Conservation (phyloP, 2,797 vertebrate genomes). For the Xerus rutilus region DNA sequence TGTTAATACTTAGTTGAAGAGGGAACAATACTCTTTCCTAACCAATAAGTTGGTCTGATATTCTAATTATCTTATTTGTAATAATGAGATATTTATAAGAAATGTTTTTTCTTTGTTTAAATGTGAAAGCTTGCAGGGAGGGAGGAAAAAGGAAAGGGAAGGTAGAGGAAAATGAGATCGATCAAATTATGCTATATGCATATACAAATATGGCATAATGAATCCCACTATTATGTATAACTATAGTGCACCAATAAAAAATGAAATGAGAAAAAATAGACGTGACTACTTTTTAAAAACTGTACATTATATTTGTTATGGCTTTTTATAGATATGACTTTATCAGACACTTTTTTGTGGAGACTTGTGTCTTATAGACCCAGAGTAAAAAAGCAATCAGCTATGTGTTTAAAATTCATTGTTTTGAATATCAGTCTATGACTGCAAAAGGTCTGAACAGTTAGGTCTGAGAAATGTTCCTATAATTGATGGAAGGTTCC, state of each 20-base stretch:
- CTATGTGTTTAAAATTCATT: neutral
- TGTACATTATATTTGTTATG: neutral
- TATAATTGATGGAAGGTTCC: neutral
- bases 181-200: too few relatives aligned
- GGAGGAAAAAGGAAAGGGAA: too few relatives aligned
- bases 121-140: neutral
- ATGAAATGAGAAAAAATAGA: neutral
- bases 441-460: neutral
- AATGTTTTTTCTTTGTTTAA: slow-evolving; percentile 7
- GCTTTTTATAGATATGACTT: neutral
- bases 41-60: neutral
- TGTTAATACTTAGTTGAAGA: neutral
- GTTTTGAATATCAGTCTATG: neutral
- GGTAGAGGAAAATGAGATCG: too few relatives aligned
- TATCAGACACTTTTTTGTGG: slow-evolving; percentile 15
- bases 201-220: too few relatives aligned
- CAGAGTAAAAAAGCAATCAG: slow-evolving; percentile 5
- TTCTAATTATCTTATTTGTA: neutral
- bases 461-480: neutral
- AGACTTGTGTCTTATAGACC: neutral
- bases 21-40: neutral
- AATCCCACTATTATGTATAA: too few relatives aligned
- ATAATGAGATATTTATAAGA: neutral
- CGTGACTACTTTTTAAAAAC: neutral
- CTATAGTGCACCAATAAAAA: too few relatives aligned